Evolutionary conservation across 2,888 invertebrate species (phyloP), one percentile per base, ranked within the genome.

Genomic region (Synergus laeviventris): DNA sequence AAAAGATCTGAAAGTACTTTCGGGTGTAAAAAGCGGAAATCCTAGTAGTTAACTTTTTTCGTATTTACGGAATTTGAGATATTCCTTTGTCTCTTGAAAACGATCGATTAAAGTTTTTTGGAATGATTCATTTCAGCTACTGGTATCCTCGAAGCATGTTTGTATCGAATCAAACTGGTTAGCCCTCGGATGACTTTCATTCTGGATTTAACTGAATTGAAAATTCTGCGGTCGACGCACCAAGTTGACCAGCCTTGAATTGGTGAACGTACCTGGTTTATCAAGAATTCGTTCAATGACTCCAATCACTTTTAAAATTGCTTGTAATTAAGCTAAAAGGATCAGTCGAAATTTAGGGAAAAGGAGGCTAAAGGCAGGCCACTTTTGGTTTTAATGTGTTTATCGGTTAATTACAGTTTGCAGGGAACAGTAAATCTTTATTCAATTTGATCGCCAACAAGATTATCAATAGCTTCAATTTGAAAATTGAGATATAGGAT

Each of bases 251-350:
- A 66, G 66, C 66, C 66, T 66, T 66, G 66, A 66, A 66, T 66
- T 49, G 49, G 70, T 49, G 70, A 70, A 49, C n/a, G 70, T 70
- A 45, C 45, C n/a, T 9, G 21, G 45, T 31, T 70, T 45, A 70
- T 70, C 31, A 70, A 42, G 39, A 66, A 66, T 66, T 66, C 45
- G 70, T 70, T 70, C 70, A 70, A 42, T 70, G 70, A 70, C 70
- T 31, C 49, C 70, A 49, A 70, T 70, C 70, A 36, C 49, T 70
- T 70, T 70, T 31, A 4, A 70, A 66, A n/a, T 70, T 11, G 5
- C n/a, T 31, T 70, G 36, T 49, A 70, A 49, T 49, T 49, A 9
- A n/a, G n/a, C 2, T 4, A 9, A 36, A 70, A 49, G 4, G 16
- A 70, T 31, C 70, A 49, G 8, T 14, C n/a, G 31, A 8, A 49